These are phyloP conservation scores for Diaprepes abbreviatus DNA, from an alignment of 2,888 invertebrate species.

Conservation along the genomic window DNA sequence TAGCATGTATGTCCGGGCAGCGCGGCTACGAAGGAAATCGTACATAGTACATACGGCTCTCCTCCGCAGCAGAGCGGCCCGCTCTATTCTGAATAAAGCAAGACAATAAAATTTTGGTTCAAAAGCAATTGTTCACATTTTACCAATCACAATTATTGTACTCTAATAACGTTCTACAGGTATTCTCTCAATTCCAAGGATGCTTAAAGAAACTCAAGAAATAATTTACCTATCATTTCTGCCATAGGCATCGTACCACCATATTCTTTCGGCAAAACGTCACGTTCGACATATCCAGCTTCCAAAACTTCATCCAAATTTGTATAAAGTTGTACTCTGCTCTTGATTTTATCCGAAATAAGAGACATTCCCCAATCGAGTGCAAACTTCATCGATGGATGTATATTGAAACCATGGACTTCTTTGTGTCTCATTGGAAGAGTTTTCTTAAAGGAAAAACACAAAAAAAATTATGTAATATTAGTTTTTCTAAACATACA, in stretches of 20 bases:
- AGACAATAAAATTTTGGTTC: no score
- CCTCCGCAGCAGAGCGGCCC: no score
- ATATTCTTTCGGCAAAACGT: conserved; percentile 82
- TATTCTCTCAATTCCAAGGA: no score
- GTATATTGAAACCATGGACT: conserved; percentile 82
- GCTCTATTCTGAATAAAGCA: no score
- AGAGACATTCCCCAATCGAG: conserved; percentile 83
- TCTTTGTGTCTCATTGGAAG: conserved; percentile 86
- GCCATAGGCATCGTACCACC: conserved; percentile 87
- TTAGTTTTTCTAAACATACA: background rate
- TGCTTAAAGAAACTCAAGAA: no score
- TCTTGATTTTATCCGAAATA: conserved; percentile 83
- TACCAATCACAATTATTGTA: no score
- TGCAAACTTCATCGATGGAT: conserved; percentile 81
- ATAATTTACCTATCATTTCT: conserved; percentile 81
- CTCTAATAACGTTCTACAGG: no score
- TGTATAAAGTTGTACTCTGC: conserved; percentile 77
- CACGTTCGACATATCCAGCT: conserved; percentile 62
- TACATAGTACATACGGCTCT: no score
- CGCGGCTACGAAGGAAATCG: no score
- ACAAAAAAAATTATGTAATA: background rate
- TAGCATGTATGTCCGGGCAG: no score
- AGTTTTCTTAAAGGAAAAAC: conserved; percentile 72
- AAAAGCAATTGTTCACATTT: no score
- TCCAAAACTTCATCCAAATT: conserved; percentile 72